Evolutionary conservation across 1,140 invertebrate genomes (phyloP).

Genomic region (Apolygus lucorum): DNA sequence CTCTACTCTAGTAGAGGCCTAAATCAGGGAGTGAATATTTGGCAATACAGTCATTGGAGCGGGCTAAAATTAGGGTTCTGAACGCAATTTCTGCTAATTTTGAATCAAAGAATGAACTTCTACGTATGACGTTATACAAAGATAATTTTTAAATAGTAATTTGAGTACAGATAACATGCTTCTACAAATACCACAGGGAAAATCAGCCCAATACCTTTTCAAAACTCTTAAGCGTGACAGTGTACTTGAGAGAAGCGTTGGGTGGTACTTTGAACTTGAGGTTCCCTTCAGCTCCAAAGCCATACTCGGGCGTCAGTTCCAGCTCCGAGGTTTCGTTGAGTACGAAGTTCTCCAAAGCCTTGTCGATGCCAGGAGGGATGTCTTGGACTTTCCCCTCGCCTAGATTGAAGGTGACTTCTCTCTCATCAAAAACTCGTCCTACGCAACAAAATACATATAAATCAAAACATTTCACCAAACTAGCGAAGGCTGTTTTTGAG

Average conservation of each 20-base stretch:
- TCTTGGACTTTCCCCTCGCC: slow-evolving; percentile 72
- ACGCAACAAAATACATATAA: no score
- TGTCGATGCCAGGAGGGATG: slow-evolving; percentile 75
- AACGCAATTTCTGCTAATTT: no score
- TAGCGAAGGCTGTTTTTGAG: no score
- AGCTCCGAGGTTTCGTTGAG: slow-evolving; percentile 70
- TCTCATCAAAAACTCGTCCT: slow-evolving; percentile 57
- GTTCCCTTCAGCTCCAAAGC: slow-evolving; percentile 66
- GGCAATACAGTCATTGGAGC: no score
- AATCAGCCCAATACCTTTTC: slow-evolving; percentile 55
- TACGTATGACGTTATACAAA: no score
- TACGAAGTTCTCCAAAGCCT: slow-evolving; percentile 73
- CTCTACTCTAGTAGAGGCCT: no score
- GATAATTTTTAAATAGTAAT: no score
- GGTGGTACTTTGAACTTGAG: slow-evolving; percentile 65
- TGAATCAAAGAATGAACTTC: no score
- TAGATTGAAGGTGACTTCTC: slow-evolving; percentile 72
- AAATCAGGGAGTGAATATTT: no score
- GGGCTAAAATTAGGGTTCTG: no score
- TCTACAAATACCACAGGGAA: neutral
- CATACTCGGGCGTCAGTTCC: slow-evolving; percentile 68
- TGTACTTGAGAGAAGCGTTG: slow-evolving; percentile 70
- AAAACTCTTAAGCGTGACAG: slow-evolving; percentile 69
- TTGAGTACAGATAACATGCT: no score
- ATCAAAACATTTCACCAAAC: no score